Base-by-base conservation (phyloP, 2,888 invertebrate genomes). In the Cryptocephalus moraei region DNA sequence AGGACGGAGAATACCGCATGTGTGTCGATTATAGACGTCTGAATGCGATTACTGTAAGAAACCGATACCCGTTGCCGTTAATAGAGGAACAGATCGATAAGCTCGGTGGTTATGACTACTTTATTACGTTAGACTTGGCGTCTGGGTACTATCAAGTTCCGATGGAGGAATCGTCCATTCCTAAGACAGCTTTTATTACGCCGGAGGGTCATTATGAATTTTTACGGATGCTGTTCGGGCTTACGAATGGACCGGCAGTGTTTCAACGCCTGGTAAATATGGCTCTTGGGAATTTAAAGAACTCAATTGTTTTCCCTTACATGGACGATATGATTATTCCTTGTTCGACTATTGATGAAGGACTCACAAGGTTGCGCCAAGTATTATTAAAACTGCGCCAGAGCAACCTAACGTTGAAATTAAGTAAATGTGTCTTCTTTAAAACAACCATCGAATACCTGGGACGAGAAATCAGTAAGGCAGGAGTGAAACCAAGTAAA, bases 121-220 rank as follows among this genome's bases (percentile, higher is more conserved):
- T 55, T 39, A 56, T 57, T 1, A 46, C 46, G 8, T 45, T 65
- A 8, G 63, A 64, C 49, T 39, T 62, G 39, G 52, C 54, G 1
- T 48, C 50, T 0, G 66, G 63, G 0, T 57, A 57, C 54, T 50
- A 57, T 33, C 65, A 63, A 46, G 59, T 67, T 8, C 60, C 57
- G 8, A 55, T 66, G 39, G 47, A 47, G 2, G 36, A 50, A 39
- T 54, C 55, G 1, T 60, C 60, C 12, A 55, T 60, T 4, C 46
- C 41, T 1, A 62, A 63, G 44, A 68, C 63, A 1, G 65, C 60
- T 0, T 61, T 65, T 38, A 55, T 57, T 8, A 65, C 62, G 1
- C 60, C 59, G 1, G 61, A 62, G 41, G 62, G 63, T 3, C 49
- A 59, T 6, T 65, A 51, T 40, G 59, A 64, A 51, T 63, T 52